These are phyloP conservation scores for Ryuthela nishihirai DNA, from an alignment of 2,888 invertebrate genomes.

Conservation along the genomic window DNA sequence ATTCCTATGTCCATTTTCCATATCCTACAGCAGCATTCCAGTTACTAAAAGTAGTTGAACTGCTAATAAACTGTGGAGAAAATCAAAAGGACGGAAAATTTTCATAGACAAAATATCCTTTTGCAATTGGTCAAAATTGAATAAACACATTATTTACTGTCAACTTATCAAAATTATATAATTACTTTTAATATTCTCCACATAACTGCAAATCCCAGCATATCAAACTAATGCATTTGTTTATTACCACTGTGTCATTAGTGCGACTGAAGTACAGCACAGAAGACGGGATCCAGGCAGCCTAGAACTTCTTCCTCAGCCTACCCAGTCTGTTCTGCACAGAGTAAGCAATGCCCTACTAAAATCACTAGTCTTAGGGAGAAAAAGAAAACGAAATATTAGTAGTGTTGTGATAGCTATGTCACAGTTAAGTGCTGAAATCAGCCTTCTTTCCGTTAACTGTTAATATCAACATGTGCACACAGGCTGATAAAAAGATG, in stretches of 20 bases:
- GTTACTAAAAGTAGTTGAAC: constrained; percentile 33
- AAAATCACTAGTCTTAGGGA: constrained; percentile 33
- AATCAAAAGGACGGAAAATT: constrained; percentile 31
- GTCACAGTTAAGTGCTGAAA: constrained; percentile 35
- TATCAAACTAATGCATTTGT: constrained; percentile 35
- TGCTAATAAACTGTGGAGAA: constrained; percentile 39
- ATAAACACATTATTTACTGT: constrained; percentile 2
- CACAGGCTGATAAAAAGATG: too few relatives aligned
- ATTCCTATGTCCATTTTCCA: constrained; percentile 24
- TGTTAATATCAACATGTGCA: too few relatives aligned
- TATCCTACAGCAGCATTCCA: constrained; percentile 35
- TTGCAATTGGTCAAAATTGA: constrained; percentile 1
- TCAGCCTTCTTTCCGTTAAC: constrained; percentile 39
- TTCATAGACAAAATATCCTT: background rate
- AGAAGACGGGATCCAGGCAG: constrained; percentile 13
- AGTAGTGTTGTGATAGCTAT: constrained; percentile 27
- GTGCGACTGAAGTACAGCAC: constrained; percentile 4
- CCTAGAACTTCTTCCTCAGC: constrained; percentile 20
- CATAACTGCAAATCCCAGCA: constrained; percentile 35
- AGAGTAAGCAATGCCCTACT: constrained; percentile 33
- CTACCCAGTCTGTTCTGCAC: constrained; percentile 21
- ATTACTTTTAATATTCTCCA: constrained; percentile 34
- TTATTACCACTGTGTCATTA: constrained; percentile 29
- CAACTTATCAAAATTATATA: constrained; percentile 1
- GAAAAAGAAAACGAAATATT: constrained; percentile 33